Percentiles rank a stretch among this genome's conserved stretches.
Conservation (phyloP, 1,140 invertebrate species). For the Aphis craccivora region DNA sequence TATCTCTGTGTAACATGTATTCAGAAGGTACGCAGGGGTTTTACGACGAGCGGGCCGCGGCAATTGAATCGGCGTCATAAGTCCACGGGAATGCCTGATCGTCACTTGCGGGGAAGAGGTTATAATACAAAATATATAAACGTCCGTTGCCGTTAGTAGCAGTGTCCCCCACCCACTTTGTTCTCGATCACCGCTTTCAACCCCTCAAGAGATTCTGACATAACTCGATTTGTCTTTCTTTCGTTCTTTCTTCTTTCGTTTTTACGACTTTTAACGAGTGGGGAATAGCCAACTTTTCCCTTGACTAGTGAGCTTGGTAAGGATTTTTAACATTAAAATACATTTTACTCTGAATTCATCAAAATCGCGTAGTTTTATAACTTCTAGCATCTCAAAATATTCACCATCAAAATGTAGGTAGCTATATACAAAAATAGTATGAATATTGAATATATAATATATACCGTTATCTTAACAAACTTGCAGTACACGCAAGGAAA, state of each 20-base stretch:
- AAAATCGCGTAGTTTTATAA: neutral
- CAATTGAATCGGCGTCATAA: neutral
- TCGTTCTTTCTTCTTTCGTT: neutral
- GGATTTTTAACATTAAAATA: neutral
- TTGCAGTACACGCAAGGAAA: neutral
- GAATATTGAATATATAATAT: neutral
- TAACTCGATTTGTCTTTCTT: neutral
- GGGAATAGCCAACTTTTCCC: neutral
- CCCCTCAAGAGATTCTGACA: neutral
- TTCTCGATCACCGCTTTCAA: neutral
- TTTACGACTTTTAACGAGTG: neutral
- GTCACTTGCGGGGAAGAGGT: neutral
- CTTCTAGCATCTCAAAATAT: neutral
- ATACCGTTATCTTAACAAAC: neutral
- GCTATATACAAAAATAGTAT: neutral
- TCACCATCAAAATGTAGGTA: neutral
- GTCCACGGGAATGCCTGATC: neutral
- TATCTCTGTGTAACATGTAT: slow-evolving; percentile 46
- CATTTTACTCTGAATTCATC: neutral
- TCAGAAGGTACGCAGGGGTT: slow-evolving; percentile 37
- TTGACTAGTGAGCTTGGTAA: neutral
- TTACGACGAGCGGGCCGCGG: neutral
- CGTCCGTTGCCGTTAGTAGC: neutral
- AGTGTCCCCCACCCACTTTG: neutral
- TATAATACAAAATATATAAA: slow-evolving; percentile 6